Base-by-base conservation (phyloP, 2,888 invertebrate species). In the Hyppa rectilinea region DNA sequence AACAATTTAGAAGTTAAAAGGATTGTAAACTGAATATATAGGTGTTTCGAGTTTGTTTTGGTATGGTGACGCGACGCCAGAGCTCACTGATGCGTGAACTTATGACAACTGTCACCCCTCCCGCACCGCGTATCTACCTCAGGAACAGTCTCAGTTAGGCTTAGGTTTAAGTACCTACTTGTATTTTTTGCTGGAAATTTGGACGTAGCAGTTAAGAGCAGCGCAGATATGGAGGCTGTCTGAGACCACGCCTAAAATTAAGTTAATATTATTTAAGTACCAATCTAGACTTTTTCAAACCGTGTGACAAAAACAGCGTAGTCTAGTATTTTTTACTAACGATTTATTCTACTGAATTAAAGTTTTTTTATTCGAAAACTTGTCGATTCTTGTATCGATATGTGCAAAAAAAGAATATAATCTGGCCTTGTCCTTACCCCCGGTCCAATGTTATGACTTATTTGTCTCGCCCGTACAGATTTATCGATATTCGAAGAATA, bases 381-480 rank as follows among this genome's bases (percentile, higher is more conserved):
- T 79, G 89, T 87, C 85, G 87, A 89, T 89, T 89, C 91, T 87
- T 90, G 91, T 91, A 85, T 88, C 85, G 87, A 86, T 87, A 59
- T 52, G n/a, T 69, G 71, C 71, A 90, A 90, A 91, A 89, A 87
- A 89, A 90, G 80, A 85, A 76, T 66, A 75, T 68, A 77, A 77
- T 78, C 74, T 85, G 90, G 90, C 90, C 90, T 91, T 91, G 94
- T 91, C 92, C 92, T 93, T 91, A 90, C 91, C 89, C 83, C 89
- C 78, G 89, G 83, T 89, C 90, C 92, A 94, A 95, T 94, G 93
- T 95, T 95, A 94, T 94, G 95, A 95, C 95, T 94, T 95, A 94
- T 94, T 94, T 93, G 95, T 94, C 95, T 93, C 92, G 91, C 84
- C 83, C 86, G 82, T 81, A 78, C 86, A 92, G 93, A 95, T 95